Evolutionary conservation across 2,113 vertebrate genomes (phyloP).

Genomic region (Platysternon megacephalum): DNA sequence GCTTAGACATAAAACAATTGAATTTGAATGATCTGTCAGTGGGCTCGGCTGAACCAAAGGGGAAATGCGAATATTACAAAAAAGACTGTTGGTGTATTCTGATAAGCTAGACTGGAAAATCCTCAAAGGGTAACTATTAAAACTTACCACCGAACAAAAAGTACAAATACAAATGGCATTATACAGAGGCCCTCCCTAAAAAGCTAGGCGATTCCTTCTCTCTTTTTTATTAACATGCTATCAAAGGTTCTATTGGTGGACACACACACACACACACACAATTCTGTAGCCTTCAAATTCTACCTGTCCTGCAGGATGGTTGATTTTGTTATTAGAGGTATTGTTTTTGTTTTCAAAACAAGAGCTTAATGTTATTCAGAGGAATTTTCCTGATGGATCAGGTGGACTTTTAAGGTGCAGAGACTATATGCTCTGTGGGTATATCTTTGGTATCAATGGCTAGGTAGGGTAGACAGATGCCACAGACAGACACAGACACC

Average conservation of each 20-base stretch:
- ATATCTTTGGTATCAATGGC: slow-evolving; percentile 65
- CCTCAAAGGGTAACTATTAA: slow-evolving; percentile 85
- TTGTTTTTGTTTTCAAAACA: not conserved
- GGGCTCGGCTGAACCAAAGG: slow-evolving; percentile 88
- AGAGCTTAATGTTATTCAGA: not conserved
- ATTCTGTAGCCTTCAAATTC: not conserved
- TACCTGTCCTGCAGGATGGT: not conserved
- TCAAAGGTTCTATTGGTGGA: slow-evolving; percentile 36
- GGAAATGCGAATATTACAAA: slow-evolving; percentile 87
- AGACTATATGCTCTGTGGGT: not conserved
- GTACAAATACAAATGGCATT: slow-evolving; percentile 76
- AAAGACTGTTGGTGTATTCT: slow-evolving; percentile 86
- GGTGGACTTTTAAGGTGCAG: not conserved
- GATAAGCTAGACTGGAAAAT: slow-evolving; percentile 83
- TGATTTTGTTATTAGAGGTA: not conserved
- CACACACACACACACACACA: not conserved
- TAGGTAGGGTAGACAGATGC: slow-evolving; percentile 65
- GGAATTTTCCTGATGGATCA: slow-evolving; percentile 16
- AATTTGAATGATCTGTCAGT: slow-evolving; percentile 92
- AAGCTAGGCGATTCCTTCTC: slow-evolving; percentile 59
- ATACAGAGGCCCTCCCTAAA: slow-evolving; percentile 69
- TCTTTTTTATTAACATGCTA: slow-evolving; percentile 20
- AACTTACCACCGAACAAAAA: slow-evolving; percentile 86
- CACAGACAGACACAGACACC: slow-evolving; percentile 66
- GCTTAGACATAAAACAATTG: slow-evolving; percentile 92